Conservation (phyloP, 53 echinoderm and acorn worm species). For the Hippasteria phrygiana region DNA sequence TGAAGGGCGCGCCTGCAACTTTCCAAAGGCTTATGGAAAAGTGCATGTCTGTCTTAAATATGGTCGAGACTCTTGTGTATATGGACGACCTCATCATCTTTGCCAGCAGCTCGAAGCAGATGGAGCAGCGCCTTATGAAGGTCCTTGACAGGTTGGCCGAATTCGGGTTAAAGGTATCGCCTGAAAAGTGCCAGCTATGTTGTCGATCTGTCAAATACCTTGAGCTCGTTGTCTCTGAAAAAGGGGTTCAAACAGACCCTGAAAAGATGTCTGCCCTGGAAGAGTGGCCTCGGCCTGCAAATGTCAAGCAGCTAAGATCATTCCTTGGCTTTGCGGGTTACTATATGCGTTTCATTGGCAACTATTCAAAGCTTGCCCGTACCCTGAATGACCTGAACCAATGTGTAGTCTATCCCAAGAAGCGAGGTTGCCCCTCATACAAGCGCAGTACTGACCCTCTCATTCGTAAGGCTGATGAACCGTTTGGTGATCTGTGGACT, state of each 20-base stretch:
- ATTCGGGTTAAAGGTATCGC: slow-evolving; percentile 61
- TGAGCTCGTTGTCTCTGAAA: slow-evolving; percentile 65
- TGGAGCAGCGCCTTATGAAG: slow-evolving; percentile 48
- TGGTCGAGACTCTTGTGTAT: slow-evolving; percentile 45
- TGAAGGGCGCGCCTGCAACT: no score
- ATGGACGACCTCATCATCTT: slow-evolving; percentile 68
- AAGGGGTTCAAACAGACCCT: slow-evolving; percentile 75
- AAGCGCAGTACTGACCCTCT: no score
- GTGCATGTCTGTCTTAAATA: slow-evolving; percentile 33
- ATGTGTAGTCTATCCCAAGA: slow-evolving; percentile 37
- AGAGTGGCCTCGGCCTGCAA: slow-evolving; percentile 60
- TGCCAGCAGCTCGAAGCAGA: slow-evolving; percentile 32
- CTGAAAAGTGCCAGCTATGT: slow-evolving; percentile 61
- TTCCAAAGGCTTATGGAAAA: no score
- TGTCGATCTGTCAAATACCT: slow-evolving; percentile 70
- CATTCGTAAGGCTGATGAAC: no score
- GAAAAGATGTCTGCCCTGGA: slow-evolving; percentile 48
- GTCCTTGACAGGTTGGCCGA: slow-evolving; percentile 39
- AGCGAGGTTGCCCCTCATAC: slow-evolving; percentile 51
- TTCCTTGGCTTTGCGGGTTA: slow-evolving; percentile 63
- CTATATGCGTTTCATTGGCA: slow-evolving; percentile 45
- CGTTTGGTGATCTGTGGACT: no score
- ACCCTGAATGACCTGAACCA: slow-evolving; percentile 50
- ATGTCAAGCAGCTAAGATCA: slow-evolving; percentile 46
- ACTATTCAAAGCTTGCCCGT: slow-evolving; percentile 28